Percentiles rank a stretch among this genome's conserved stretches.
Conservation (phyloP, 2,888 invertebrate genomes). For the Drosophila incognita region DNA sequence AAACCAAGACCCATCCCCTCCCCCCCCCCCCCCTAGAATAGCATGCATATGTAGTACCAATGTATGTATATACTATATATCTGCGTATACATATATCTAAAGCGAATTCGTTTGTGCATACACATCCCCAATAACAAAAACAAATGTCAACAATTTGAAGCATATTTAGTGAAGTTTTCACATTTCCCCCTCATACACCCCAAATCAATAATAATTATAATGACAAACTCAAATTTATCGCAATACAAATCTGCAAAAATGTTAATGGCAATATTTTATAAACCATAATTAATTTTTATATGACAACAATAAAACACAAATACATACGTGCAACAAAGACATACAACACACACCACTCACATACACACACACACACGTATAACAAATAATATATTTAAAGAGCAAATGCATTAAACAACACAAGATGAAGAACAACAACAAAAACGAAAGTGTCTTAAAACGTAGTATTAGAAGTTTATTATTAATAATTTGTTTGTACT, state of each 20-base stretch:
- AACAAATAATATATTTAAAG: slow-evolving; percentile 56
- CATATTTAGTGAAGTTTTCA: slow-evolving; percentile 57
- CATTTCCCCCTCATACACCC: slow-evolving; percentile 39
- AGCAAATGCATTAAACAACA: slow-evolving; percentile 66
- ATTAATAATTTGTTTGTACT: slow-evolving; percentile 82
- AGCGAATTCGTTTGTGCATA: slow-evolving; percentile 50
- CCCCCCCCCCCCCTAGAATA: slow-evolving; percentile 50
- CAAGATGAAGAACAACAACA: slow-evolving; percentile 73
- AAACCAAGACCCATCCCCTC: slow-evolving; percentile 26
- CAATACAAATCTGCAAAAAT: slow-evolving; percentile 48
- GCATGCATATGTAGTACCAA: slow-evolving; percentile 58
- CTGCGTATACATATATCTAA: slow-evolving; percentile 53
- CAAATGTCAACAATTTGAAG: slow-evolving; percentile 43
- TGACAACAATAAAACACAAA: slow-evolving; percentile 44
- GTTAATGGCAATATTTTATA: slow-evolving; percentile 61
- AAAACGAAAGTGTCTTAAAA: slow-evolving; percentile 84
- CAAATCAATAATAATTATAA: slow-evolving; percentile 39
- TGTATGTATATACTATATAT: slow-evolving; percentile 48
- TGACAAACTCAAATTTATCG: slow-evolving; percentile 46
- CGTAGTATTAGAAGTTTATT: slow-evolving; percentile 83
- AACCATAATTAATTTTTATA: slow-evolving; percentile 64
- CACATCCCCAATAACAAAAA: slow-evolving; percentile 23
- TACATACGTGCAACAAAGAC: slow-evolving; percentile 59
- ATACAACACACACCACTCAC: slow-evolving; percentile 51
- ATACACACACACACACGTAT: slow-evolving; percentile 44